Base-by-base conservation (phyloP, 2,888 invertebrate genomes). In the Amphiduros pacificus region DNA sequence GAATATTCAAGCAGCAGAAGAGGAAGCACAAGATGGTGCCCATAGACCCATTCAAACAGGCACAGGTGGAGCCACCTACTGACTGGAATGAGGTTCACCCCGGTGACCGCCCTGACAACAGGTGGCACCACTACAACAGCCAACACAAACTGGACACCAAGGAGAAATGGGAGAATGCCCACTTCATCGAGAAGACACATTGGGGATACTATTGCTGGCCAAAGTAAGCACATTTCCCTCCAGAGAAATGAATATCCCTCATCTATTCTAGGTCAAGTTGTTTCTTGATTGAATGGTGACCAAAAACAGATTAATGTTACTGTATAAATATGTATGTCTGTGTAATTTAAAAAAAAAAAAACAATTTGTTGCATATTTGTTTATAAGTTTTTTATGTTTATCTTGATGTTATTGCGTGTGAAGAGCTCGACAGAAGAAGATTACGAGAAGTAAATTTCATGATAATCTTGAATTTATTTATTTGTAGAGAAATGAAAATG, bases 101-200 rank as follows among this genome's bases (percentile, higher is more conserved):
- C 17, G 79, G 79, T 2, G 86, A 88, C 68, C 85, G 91, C 62
- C 78, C 86, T 28, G 90, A 92, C 73, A 89, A 93, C 74, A 83
- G 85, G 50, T 93, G 92, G 91, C 84, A 91, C 48, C 87, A 90
- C 82, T 91, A 90, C 66, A 85, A 89, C 68, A 86, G 86, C 20
- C 81, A 85, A 49, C 56, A 62, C n/a, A 85, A 84, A 1, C 90
- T 91, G 0, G 80, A 84, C 51, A 88, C 86, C 3, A 86, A 87
- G 54, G 87, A 89, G 62, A 88, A 90, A 62, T 94, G 93, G 93
- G 88, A 93, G 65, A 85, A 86, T 65, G 86, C 87, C 0, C 86
- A 88, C 77, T 89, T 89, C 74, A 84, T 91, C 26, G 90, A 92
- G 74, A 87, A 89, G 63, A 85, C 86, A 6, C 87, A 87, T 74